These are phyloP conservation scores for Prietella phreatophila DNA, from an alignment of 2,113 vertebrate species.

Conservation along the genomic window DNA sequence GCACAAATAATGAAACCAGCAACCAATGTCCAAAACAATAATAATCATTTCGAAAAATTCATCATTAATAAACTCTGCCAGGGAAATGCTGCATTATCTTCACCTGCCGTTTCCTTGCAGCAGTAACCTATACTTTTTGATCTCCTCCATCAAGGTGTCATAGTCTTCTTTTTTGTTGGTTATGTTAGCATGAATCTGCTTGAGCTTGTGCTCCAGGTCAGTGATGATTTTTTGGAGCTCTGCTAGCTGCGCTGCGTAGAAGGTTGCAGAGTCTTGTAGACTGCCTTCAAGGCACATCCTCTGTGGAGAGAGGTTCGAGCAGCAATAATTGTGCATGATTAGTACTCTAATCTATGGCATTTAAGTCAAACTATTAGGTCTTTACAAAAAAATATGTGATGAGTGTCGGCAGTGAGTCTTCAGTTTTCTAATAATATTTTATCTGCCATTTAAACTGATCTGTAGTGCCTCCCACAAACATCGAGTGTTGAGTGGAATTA, in stretches of 20 bases:
- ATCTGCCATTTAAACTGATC: neutral
- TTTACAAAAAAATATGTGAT: neutral
- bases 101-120: conserved; percentile 79
- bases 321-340: neutral
- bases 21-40: neutral
- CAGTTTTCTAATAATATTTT: neutral
- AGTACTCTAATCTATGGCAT: too few relatives aligned
- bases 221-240: conserved; percentile 75
- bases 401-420: neutral
- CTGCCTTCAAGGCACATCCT: conserved; percentile 75
- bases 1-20: too few relatives aligned
- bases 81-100: neutral
- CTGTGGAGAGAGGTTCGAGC: conserved; percentile 59
- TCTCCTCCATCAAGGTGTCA: conserved; percentile 83
- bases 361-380: neutral
- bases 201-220: conserved; percentile 78
- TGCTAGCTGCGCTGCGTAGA: conserved; percentile 74
- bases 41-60: neutral
- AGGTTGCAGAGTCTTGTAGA: conserved; percentile 77
- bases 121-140: conserved; percentile 82
- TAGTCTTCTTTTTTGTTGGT: conserved; percentile 81
- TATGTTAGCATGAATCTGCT: conserved; percentile 73
- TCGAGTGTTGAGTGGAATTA: neutral
- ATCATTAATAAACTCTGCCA: neutral
- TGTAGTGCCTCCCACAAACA: neutral